Base-by-base conservation (phyloP, 2,113 vertebrate species). In the Antechinus stuartii region DNA sequence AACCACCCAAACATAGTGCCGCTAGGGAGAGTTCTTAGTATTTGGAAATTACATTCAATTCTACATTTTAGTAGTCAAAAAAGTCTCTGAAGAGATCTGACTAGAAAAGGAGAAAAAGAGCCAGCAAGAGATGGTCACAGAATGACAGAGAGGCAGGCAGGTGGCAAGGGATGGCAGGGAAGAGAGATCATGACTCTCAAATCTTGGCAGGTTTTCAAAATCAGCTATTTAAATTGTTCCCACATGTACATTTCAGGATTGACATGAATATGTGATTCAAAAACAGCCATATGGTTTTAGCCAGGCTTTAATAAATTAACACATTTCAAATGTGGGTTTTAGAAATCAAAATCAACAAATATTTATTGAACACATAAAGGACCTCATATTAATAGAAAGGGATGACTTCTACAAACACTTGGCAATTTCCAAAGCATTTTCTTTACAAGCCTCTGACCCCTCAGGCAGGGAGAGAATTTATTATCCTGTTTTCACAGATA, bases 271-370 rank as follows among this genome's bases (percentile, higher is more conserved):
- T 55, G 46, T 84, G 93, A 54, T 53, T 92, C 95, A 95, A 68
- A 96, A 95, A 96, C 46, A 95, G 91, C 14, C 42, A 46, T 42
- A 42, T 47, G 25, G 90, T 90, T 93, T 94, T 94, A 93, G 93
- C 92, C 91, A 95, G 55, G 89, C 55, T 94, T 92, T 92, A 93
- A 94, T 68, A 95, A 94, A 94, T 91, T 42, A 94, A 56, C 94
- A 76, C 42, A 93, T 93, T 95, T 93, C 93, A 95, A 89, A 92
- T 53, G 53, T 10, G 11, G 91, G 54, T 91, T 95, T 91, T 96
- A 57, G 68, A 94, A 93, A 49, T 92, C 35, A 35, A 84, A 84
- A 92, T 25, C 57, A 61, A 91, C 89, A 46, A 2, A 91, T 6
- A 2, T 91, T 54, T 90, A 42, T 42, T 84, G 68, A 84, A 84